These are phyloP conservation scores for Coelopa pilipes DNA, from an alignment of 2,888 invertebrate species.

Conservation along the genomic window DNA sequence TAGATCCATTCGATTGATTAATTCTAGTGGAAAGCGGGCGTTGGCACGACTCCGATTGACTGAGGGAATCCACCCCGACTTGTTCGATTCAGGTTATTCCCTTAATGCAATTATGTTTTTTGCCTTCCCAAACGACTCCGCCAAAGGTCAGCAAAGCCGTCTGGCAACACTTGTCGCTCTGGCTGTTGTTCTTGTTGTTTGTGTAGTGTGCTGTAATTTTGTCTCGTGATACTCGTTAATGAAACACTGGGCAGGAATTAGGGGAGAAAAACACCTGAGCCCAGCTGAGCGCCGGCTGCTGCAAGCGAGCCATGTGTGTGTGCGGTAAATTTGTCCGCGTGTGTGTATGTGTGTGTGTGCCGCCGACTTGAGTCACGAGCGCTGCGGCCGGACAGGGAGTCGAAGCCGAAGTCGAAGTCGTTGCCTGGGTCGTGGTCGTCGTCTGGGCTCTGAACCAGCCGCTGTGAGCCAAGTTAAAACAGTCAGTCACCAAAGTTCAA, in stretches of 20 bases:
- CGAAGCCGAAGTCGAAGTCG: too few relatives aligned
- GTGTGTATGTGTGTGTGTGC: neutral
- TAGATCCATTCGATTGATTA: too few relatives aligned
- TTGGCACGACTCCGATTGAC: too few relatives aligned
- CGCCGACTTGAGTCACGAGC: constrained; percentile 1
- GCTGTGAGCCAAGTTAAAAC: constrained; percentile 50
- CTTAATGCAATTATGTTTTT: too few relatives aligned
- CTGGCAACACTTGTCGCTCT: constrained; percentile 1
- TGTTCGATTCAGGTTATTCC: too few relatives aligned
- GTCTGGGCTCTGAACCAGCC: neutral
- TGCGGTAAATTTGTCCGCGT: neutral
- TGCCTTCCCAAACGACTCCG: too few relatives aligned
- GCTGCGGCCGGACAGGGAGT: neutral
- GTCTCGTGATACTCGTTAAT: neutral
- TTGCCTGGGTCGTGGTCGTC: neutral
- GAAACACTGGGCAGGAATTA: neutral
- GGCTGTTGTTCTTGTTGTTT: neutral
- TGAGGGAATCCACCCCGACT: too few relatives aligned
- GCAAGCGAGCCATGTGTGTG: neutral
- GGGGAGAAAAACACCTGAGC: constrained; percentile 7
- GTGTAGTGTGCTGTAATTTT: neutral
- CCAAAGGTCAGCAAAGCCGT: neutral
- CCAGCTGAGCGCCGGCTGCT: neutral
- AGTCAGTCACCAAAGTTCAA: constrained; percentile 57
- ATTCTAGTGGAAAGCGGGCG: too few relatives aligned